Percentiles rank a stretch among this genome's conserved stretches.
Conservation (phyloP, 1,140 invertebrate species). For the Aphaenogaster ashmeadi region DNA sequence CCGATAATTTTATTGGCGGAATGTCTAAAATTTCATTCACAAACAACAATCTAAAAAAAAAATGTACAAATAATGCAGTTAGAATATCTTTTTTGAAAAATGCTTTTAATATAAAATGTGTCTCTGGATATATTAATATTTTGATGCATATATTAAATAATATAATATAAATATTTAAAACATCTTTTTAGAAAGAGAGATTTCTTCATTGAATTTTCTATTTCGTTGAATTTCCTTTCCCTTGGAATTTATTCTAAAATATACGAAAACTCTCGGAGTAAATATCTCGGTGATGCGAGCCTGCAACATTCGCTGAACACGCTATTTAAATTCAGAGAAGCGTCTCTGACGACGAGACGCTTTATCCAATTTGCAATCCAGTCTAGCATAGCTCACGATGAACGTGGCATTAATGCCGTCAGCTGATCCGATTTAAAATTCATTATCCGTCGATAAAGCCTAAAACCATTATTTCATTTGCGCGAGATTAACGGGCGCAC, state of each 20-base stretch:
- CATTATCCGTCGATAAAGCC: conserved; percentile 79
- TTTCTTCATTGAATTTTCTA: not conserved
- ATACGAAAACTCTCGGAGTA: conserved; percentile 14
- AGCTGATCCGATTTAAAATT: conserved; percentile 79
- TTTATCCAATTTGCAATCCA: conserved; percentile 75
- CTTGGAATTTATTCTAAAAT: conserved; percentile 34
- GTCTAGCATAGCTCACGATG: conserved; percentile 71
- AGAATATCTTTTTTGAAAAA: not conserved
- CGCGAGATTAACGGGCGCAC: conserved; percentile 76
- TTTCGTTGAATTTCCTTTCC: not conserved
- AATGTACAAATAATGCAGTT: not conserved
- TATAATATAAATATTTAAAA: not conserved
- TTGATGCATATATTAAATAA: not conserved
- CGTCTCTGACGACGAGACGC: conserved; percentile 57
- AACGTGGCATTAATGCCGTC: conserved; percentile 74
- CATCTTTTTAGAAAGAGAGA: not conserved
- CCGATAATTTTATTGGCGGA: conserved; percentile 26
- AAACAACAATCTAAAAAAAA: not conserved
- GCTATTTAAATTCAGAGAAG: conserved; percentile 60
- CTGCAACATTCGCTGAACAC: conserved; percentile 34
- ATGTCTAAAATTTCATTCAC: not conserved
- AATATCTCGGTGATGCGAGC: conserved; percentile 16
- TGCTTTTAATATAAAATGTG: not conserved
- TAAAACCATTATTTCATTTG: conserved; percentile 78
- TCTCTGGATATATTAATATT: not conserved